These are phyloP conservation scores for Drosophila koepferae DNA, from an alignment of 2,888 invertebrate genomes.

Conservation along the genomic window DNA sequence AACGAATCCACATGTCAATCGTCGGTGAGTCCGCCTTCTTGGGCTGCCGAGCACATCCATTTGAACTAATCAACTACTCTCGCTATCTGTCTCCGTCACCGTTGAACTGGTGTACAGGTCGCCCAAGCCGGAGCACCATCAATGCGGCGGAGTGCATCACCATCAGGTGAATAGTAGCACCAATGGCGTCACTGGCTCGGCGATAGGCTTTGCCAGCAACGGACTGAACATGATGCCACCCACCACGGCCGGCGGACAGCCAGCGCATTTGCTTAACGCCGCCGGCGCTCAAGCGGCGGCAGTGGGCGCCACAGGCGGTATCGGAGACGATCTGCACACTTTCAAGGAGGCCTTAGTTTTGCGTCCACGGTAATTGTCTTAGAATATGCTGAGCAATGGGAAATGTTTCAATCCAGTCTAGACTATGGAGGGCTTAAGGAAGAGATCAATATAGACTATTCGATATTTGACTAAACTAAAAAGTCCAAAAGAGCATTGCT, in stretches of 20 bases:
- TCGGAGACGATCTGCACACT: slow-evolving; percentile 87
- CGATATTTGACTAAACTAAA: not conserved
- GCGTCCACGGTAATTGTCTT: slow-evolving; percentile 83
- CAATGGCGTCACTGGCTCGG: slow-evolving; percentile 25
- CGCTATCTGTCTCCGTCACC: not conserved
- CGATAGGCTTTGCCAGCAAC: slow-evolving; percentile 40
- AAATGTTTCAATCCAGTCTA: not conserved
- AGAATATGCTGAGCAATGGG: not conserved
- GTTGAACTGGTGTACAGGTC: slow-evolving; percentile 65
- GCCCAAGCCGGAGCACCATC: slow-evolving; percentile 83
- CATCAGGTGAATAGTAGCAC: slow-evolving; percentile 37
- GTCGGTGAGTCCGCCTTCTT: slow-evolving; percentile 80
- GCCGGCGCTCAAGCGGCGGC: slow-evolving; percentile 30
- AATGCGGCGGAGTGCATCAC: slow-evolving; percentile 33
- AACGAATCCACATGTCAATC: slow-evolving; percentile 85
- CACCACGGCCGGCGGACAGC: slow-evolving; percentile 44
- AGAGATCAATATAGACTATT: not conserved
- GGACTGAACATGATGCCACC: slow-evolving; percentile 50
- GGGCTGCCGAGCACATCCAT: slow-evolving; percentile 10
- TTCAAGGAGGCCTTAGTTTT: slow-evolving; percentile 91
- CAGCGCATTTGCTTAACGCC: slow-evolving; percentile 52
- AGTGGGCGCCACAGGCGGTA: slow-evolving; percentile 38
- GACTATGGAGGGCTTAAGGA: not conserved
- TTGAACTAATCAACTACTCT: not conserved
- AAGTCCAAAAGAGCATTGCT: not conserved